Evolutionary conservation across 2,113 vertebrate species (phyloP).

Genomic region (Nansenia antarctica): DNA sequence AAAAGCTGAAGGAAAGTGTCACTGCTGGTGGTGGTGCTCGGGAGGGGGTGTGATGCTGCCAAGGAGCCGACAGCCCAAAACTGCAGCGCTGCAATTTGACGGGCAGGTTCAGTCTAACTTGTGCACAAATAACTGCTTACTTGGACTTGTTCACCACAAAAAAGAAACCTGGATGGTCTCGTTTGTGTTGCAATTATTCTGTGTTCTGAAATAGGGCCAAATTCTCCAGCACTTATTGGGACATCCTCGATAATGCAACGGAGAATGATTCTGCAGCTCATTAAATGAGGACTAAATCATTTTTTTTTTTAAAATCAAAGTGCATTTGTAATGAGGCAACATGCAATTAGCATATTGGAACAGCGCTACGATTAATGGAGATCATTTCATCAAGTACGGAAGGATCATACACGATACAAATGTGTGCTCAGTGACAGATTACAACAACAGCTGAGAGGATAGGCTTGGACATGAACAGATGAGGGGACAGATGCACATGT

Average conservation of each 20-base stretch:
- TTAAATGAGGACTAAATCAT: slow-evolving; percentile 43
- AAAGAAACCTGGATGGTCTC: slow-evolving; percentile 31
- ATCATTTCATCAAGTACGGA: slow-evolving; percentile 60
- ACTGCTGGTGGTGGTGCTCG: slow-evolving; percentile 47
- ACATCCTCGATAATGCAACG: slow-evolving; percentile 29
- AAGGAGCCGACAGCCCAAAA: slow-evolving; percentile 35
- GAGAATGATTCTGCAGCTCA: slow-evolving; percentile 12
- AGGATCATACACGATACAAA: slow-evolving; percentile 49
- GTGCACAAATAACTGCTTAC: slow-evolving; percentile 52
- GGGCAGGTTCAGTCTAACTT: slow-evolving; percentile 42
- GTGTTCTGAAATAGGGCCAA: slow-evolving; percentile 36
- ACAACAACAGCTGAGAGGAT: slow-evolving; percentile 50
- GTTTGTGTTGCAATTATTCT: slow-evolving; percentile 40
- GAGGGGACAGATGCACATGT: slow-evolving; percentile 59
- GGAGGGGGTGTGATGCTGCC: slow-evolving; percentile 39
- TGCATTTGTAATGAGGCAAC: slow-evolving; percentile 57
- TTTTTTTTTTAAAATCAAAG: slow-evolving; percentile 53
- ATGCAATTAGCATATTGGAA: slow-evolving; percentile 61
- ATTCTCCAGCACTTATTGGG: slow-evolving; percentile 35
- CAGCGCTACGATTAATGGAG: slow-evolving; percentile 63
- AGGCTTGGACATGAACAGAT: slow-evolving; percentile 55
- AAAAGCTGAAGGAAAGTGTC: slow-evolving; percentile 55
- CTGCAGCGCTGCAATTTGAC: slow-evolving; percentile 51
- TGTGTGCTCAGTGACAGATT: slow-evolving; percentile 49
- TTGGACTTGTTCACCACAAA: slow-evolving; percentile 44